Percentiles rank a stretch among this genome's conserved stretches.
Conservation (phyloP, 2,888 invertebrate species). For the Antitype chi region DNA sequence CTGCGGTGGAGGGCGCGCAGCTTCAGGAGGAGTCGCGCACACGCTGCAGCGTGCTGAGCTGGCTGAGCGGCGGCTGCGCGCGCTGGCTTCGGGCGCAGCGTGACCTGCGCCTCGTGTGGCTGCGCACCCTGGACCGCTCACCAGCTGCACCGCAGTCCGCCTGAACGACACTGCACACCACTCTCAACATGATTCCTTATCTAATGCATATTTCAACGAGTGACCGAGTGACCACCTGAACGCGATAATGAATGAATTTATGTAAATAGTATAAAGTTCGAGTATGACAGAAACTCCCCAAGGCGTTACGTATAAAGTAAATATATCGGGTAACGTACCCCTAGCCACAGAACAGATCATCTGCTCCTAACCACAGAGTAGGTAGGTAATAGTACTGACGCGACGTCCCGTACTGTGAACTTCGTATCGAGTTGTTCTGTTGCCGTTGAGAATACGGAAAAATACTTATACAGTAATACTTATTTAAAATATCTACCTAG, state of each 20-base stretch:
- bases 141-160: background rate
- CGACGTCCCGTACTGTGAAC: too few species aligned
- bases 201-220: background rate
- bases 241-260: background rate
- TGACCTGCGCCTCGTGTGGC: constrained; percentile 35
- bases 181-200: background rate
- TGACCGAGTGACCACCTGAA: background rate
- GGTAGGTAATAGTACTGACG: too few species aligned
- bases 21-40: constrained; percentile 58
- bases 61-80: constrained; percentile 62
- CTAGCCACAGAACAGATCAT: too few species aligned
- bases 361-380: too few species aligned
- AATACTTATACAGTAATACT: too few species aligned
- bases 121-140: constrained; percentile 30
- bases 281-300: too few species aligned
- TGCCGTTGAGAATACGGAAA: too few species aligned
- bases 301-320: too few species aligned
- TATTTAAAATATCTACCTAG: too few species aligned
- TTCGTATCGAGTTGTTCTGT: too few species aligned
- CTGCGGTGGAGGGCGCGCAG: constrained; percentile 52
- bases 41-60: constrained; percentile 61
- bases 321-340: too few species aligned
- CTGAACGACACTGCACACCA: background rate
- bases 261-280: background rate
- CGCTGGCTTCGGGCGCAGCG: constrained; percentile 40